Evolutionary conservation across 30 jellyfish, hydroid and myxozoan species (phyloP).

Genomic region (Aurelia coerulea): DNA sequence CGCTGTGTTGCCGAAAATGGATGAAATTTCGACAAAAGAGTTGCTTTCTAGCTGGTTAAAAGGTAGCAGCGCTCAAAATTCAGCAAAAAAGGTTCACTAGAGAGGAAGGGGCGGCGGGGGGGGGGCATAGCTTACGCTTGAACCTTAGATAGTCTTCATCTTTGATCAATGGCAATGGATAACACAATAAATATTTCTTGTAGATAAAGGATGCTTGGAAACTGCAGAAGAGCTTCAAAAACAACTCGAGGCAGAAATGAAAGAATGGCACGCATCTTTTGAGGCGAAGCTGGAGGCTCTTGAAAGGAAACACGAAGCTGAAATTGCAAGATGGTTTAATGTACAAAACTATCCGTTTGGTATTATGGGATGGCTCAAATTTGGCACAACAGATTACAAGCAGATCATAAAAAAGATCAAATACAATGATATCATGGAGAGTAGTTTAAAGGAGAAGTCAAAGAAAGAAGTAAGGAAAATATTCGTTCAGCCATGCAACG

Average conservation of each 20-base stretch:
- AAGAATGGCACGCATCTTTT: not conserved
- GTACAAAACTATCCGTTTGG: slow-evolving; percentile 19
- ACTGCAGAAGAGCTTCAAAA: not conserved
- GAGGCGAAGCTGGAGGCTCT: not conserved
- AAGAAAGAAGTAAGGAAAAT: not conserved
- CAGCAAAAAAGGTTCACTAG: too few species aligned
- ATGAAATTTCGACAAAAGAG: too few species aligned
- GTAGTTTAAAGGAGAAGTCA: not conserved
- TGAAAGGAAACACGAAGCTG: slow-evolving; percentile 7
- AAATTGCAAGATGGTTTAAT: slow-evolving; percentile 10
- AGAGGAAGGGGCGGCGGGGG: too few species aligned
- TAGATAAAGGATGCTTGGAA: not conserved
- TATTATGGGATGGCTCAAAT: slow-evolving; percentile 10
- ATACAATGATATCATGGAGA: slow-evolving; percentile 24
- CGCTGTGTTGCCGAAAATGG: too few species aligned
- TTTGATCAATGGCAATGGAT: too few species aligned
- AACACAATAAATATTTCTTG: not conserved
- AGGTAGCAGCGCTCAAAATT: too few species aligned
- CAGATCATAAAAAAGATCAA: slow-evolving; percentile 12
- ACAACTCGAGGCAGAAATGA: not conserved
- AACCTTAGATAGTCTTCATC: too few species aligned
- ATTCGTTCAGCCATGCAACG: too few species aligned
- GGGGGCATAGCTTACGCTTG: too few species aligned
- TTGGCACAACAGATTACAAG: slow-evolving; percentile 19
- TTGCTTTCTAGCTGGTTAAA: too few species aligned